Evolutionary conservation across 2,797 vertebrate species (phyloP).

Genomic region (Caiman crocodilus): DNA sequence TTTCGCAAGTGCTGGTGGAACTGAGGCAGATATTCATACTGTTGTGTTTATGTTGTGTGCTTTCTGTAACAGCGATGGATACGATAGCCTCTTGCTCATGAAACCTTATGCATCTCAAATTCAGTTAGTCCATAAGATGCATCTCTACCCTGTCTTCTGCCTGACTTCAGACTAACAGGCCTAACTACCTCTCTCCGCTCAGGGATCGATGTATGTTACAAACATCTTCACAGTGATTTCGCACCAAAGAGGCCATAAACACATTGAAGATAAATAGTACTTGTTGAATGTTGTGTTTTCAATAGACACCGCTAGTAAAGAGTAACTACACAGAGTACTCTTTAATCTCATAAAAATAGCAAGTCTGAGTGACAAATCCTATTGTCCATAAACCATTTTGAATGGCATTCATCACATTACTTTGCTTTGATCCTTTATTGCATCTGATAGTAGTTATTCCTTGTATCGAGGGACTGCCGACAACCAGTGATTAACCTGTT

Average conservation of each 20-base stretch:
- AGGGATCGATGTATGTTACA: constrained; percentile 55
- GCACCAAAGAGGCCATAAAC: constrained; percentile 70
- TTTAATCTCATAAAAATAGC: not conserved
- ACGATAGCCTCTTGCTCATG: too few species aligned
- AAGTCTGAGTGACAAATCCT: not conserved
- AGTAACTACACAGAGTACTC: constrained; percentile 58
- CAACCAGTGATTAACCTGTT: constrained; percentile 20
- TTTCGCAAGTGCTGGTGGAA: not conserved
- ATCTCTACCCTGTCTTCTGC: too few species aligned
- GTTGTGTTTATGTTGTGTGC: constrained; percentile 57
- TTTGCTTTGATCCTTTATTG: constrained; percentile 19
- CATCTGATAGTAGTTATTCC: too few species aligned
- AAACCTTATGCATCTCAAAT: too few species aligned
- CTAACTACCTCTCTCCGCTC: not conserved
- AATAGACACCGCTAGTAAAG: constrained; percentile 68
- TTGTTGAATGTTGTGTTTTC: constrained; percentile 68
- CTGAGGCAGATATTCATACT: constrained; percentile 44
- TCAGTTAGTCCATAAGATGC: too few species aligned
- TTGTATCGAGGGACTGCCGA: not conserved
- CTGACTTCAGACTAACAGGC: too few species aligned
- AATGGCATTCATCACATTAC: constrained; percentile 36
- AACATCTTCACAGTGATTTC: constrained; percentile 62
- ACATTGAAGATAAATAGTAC: constrained; percentile 64
- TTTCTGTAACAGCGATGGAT: constrained; percentile 46
- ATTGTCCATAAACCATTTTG: constrained; percentile 20